phyloP scores from a whole-genome alignment of 2,888 invertebrate genomes.

The Asteroscopus sphinx region DNA sequence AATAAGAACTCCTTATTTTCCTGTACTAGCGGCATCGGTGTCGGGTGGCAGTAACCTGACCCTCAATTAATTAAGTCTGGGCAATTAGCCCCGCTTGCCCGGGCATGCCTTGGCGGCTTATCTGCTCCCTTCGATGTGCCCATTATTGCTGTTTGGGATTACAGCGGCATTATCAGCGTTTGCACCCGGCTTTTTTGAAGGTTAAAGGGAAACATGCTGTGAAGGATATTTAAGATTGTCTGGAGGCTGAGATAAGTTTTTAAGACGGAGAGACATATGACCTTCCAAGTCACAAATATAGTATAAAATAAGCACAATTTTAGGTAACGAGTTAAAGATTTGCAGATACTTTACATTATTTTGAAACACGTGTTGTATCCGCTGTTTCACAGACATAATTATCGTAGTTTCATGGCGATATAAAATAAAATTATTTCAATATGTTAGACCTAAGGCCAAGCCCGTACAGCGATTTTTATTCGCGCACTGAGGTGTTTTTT shows the following conservation, averaged over 20 bases:
- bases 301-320: too few relatives aligned
- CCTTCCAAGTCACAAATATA: too few relatives aligned
- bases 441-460: too few relatives aligned
- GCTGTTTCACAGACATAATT: too few relatives aligned
- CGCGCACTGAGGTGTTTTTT: too few relatives aligned
- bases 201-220: background rate
- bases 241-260: background rate
- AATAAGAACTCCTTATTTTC: background rate
- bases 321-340: too few relatives aligned
- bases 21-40: background rate
- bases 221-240: background rate
- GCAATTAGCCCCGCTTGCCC: slow-evolving; percentile 31
- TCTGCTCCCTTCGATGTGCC: slow-evolving; percentile 24
- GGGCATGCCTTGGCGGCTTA: slow-evolving; percentile 44
- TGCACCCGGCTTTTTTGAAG: slow-evolving; percentile 5
- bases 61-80: slow-evolving; percentile 35
- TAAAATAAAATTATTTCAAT: too few relatives aligned
- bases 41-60: slow-evolving; percentile 9
- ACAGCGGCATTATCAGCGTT: slow-evolving; percentile 9
- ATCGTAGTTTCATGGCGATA: too few relatives aligned
- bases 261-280: background rate
- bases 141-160: slow-evolving; percentile 45
- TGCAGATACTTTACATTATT: too few relatives aligned
- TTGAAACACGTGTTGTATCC: too few relatives aligned
- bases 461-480: too few relatives aligned